A percentile compares a stretch with the other conserved stretches of the same genome.
phyloP scores from a whole-genome alignment of 2,113 vertebrate species.

The Andinoacara biseriatus region DNA sequence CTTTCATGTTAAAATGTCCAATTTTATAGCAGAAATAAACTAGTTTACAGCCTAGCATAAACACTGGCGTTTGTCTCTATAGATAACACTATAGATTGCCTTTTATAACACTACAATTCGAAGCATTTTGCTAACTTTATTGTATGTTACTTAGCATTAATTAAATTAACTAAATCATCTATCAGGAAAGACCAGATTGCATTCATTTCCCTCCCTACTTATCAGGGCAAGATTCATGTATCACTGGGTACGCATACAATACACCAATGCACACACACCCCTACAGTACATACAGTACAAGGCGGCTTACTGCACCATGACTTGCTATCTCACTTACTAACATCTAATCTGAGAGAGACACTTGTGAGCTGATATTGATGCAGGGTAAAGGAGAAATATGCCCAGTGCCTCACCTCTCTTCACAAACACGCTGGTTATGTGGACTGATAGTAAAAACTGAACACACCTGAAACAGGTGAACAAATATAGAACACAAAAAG shows the following conservation, averaged over 20 bases:
- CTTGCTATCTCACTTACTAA: neutral
- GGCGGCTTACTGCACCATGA: neutral
- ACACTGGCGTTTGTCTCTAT: neutral
- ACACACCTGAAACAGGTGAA: constrained; percentile 30
- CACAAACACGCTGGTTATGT: constrained; percentile 12
- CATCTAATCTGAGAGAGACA: constrained; percentile 53
- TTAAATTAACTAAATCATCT: neutral
- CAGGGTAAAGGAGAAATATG: constrained; percentile 22
- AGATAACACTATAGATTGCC: neutral
- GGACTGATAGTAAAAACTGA: constrained; percentile 17
- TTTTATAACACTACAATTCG: neutral
- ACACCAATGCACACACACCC: neutral
- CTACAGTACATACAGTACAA: neutral
- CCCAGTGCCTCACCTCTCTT: constrained; percentile 36
- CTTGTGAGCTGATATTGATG: constrained; percentile 32
- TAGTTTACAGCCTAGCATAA: neutral
- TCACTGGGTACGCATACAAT: neutral
- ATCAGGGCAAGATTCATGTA: constrained; percentile 28
- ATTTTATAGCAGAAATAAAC: neutral
- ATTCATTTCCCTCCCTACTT: constrained; percentile 26
- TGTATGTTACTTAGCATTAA: neutral
- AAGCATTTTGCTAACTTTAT: neutral
- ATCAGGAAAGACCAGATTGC: constrained; percentile 19
- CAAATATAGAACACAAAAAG: constrained; percentile 58
- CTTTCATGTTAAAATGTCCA: accelerated